Evolutionary conservation across 53 echinoderm and acorn worm species (phyloP), one percentile per base, ranked within the genome.

Genomic region (Astropecten irregularis): DNA sequence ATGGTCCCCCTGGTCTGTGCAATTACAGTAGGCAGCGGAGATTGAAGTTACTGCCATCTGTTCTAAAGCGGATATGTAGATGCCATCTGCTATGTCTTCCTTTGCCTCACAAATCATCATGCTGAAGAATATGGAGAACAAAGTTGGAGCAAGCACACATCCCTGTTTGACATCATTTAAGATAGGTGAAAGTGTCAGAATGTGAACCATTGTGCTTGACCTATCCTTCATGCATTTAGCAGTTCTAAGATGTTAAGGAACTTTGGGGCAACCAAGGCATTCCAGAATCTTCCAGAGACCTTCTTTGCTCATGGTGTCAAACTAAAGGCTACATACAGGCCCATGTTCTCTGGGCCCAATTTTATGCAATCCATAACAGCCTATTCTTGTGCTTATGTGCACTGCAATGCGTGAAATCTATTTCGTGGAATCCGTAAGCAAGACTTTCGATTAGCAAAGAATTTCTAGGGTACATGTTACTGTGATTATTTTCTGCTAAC

Each of bases 81-180:
- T 40, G 31, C 44, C 44, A n/a, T 79, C 65, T 65, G 18, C 65
- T 37, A 38, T 65, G 62, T 61, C 33, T 14, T 61, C 62, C 62
- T 61, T 56, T 33, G 20, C 74, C 32, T 56, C 50, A 14, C 50
- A 26, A 7, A 71, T 47, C 71, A 71, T 71, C 74, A 73, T 73
- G 26, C 74, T 73, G 56, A 73, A 73, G 74, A 73, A 73, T 49
- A 73, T 49, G 31, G 74, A 49, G 33, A 73, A 65, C 38, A 37
- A 27, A 35, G 67, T 76, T 66, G 89, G 76, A 23, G 91, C 83
- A 14, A 87, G 91, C 26, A 87, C 84, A 71, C 86, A 91, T 9
- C 91, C 83, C 44, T 91, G 91, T 65, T 91, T 88, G 42, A n/a
- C n/a, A n/a, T n/a, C n/a, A n/a, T n/a, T n/a, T n/a, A n/a, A 69